phyloP scores from a whole-genome alignment of 2,113 vertebrate species.

The Saguinus imperator region DNA sequence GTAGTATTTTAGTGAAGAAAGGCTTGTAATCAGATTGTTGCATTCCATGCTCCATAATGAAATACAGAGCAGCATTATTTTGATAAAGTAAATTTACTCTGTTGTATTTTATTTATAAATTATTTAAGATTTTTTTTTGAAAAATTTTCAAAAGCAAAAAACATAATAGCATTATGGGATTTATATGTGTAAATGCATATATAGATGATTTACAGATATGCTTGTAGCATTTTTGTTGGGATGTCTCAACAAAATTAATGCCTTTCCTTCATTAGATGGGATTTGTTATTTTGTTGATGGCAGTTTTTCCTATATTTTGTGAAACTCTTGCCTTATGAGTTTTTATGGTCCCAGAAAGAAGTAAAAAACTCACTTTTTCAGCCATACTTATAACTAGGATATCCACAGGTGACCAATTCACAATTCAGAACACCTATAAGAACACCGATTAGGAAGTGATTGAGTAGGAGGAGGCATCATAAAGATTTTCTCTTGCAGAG shows the following conservation, averaged over 20 bases:
- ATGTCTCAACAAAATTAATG: neutral
- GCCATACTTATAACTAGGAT: neutral
- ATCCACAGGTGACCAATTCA: neutral
- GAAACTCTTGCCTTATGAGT: neutral
- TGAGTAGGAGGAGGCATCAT: neutral
- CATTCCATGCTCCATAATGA: neutral
- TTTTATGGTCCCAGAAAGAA: neutral
- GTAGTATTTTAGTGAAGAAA: neutral
- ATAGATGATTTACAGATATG: neutral
- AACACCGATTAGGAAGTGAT: neutral
- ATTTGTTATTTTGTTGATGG: neutral
- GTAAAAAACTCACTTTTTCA: neutral
- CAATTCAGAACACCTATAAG: neutral
- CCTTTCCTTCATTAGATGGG: neutral
- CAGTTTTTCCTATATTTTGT: constrained; percentile 10
- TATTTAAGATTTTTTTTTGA: neutral
- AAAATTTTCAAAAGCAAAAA: neutral
- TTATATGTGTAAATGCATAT: neutral
- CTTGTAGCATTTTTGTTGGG: neutral
- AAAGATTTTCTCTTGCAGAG: neutral
- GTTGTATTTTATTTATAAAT: neutral
- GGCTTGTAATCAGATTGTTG: neutral
- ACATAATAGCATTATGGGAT: neutral
- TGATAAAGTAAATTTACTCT: neutral
- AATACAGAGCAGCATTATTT: neutral